A percentile compares a stretch with the other conserved stretches of the same genome.
Evolutionary conservation across 1,140 invertebrate species (phyloP).

Genomic region (Drosophila tristis): DNA sequence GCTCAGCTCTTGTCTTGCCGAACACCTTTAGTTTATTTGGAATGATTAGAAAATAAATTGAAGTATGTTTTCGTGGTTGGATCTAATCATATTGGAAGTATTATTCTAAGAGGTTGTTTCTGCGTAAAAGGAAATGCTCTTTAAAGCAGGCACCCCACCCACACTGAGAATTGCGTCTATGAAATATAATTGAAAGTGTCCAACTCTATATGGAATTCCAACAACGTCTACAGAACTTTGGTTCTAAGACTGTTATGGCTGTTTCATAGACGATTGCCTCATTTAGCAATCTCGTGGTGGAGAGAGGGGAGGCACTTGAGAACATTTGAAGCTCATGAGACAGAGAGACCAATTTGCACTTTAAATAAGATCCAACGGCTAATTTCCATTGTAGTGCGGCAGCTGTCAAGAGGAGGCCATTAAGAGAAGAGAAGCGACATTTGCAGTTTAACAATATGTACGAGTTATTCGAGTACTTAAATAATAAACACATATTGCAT

Average conservation of each 20-base stretch:
- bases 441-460: conserved; percentile 44
- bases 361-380: conserved; percentile 8
- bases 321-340: conserved; percentile 39
- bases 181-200: conserved; percentile 7
- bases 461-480: conserved; percentile 1
- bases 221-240: conserved; percentile 1
- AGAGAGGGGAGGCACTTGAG: conserved; percentile 8
- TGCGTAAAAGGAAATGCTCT: not conserved
- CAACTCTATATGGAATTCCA: conserved; percentile 3
- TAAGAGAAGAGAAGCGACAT: conserved; percentile 40
- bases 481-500: conserved; percentile 49
- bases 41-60: no score
- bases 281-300: conserved; percentile 28
- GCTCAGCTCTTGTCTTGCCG: no score
- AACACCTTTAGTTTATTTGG: no score
- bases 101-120: not conserved
- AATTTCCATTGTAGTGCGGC: conserved; percentile 45
- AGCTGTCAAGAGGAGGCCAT: conserved; percentile 25
- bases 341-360: conserved; percentile 23
- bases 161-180: not conserved
- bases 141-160: not conserved
- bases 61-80: no score
- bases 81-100: no score
- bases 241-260: not conserved
- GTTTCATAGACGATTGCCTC: conserved; percentile 41